Conservation (phyloP, 2,113 vertebrate genomes). For the Hyla sarda region DNA sequence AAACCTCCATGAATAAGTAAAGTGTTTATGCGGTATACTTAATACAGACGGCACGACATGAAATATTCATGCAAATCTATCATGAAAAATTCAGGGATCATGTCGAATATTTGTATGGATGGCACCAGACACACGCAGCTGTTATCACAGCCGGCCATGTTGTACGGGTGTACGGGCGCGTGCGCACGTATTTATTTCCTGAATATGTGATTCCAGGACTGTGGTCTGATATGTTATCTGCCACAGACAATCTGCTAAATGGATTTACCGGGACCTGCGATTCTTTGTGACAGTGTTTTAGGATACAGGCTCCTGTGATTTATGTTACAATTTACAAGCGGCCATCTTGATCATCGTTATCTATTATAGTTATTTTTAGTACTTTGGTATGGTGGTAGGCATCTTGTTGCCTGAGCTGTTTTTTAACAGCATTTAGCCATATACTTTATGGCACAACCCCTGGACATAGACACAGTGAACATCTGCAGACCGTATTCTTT, state of each 20-base stretch:
- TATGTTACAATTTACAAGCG: no score
- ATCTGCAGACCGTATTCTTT: no score
- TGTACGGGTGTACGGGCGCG: background rate
- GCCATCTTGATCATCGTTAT: no score
- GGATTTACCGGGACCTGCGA: background rate
- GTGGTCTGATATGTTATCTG: background rate
- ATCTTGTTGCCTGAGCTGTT: no score
- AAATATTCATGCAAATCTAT: slow-evolving; percentile 52
- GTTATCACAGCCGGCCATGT: background rate
- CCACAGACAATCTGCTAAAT: background rate
- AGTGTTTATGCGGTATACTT: slow-evolving; percentile 30
- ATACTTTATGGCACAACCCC: no score
- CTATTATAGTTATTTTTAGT: no score
- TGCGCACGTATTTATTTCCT: background rate
- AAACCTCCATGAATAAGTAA: slow-evolving; percentile 54
- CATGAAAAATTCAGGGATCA: slow-evolving; percentile 48
- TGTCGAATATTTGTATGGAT: slow-evolving; percentile 27
- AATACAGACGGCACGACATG: slow-evolving; percentile 39
- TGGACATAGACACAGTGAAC: no score
- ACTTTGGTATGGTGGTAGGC: no score
- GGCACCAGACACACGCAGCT: background rate
- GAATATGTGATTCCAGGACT: background rate
- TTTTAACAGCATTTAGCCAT: no score
- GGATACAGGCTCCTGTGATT: background rate
- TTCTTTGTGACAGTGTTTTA: background rate